A percentile compares a stretch with the other conserved stretches of the same genome.
Conservation (phyloP, 2,797 vertebrate species). For the Sparus aurata region DNA sequence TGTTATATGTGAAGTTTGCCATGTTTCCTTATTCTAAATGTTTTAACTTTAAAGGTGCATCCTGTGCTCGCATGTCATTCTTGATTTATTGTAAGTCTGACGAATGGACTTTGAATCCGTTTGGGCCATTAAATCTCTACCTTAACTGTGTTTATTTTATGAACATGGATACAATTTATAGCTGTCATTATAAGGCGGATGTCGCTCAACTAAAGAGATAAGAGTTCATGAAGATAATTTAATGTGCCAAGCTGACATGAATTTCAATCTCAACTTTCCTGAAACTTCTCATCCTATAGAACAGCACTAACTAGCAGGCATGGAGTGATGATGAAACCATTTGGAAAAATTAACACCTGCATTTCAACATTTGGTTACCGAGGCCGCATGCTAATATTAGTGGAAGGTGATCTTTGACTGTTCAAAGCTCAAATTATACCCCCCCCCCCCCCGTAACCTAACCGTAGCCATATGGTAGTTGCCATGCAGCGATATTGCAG, state of each 20-base stretch:
- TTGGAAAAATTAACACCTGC: neutral
- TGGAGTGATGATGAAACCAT: neutral
- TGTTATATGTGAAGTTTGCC: neutral
- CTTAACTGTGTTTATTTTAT: constrained; percentile 37
- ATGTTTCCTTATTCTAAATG: neutral
- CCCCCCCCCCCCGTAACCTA: too few relatives aligned
- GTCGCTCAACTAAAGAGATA: neutral
- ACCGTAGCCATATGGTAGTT: too few relatives aligned
- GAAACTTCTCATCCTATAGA: neutral
- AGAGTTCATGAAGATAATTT: neutral
- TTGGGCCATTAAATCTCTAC: constrained; percentile 19
- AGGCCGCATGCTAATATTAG: neutral
- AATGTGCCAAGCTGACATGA: neutral
- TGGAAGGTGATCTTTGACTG: constrained; percentile 1
- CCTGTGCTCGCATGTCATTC: constrained; percentile 2
- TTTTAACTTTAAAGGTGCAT: neutral
- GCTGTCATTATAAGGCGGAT: constrained; percentile 28
- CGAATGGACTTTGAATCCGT: constrained; percentile 57
- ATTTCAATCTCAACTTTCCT: neutral
- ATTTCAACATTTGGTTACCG: neutral
- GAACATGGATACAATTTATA: constrained; percentile 26
- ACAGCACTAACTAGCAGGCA: neutral
- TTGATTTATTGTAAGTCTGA: constrained; percentile 16
- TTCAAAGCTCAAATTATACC: neutral
- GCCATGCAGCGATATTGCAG: neutral